Base-by-base conservation (phyloP, 2,888 invertebrate genomes). In the Andricus quercusramuli region DNA sequence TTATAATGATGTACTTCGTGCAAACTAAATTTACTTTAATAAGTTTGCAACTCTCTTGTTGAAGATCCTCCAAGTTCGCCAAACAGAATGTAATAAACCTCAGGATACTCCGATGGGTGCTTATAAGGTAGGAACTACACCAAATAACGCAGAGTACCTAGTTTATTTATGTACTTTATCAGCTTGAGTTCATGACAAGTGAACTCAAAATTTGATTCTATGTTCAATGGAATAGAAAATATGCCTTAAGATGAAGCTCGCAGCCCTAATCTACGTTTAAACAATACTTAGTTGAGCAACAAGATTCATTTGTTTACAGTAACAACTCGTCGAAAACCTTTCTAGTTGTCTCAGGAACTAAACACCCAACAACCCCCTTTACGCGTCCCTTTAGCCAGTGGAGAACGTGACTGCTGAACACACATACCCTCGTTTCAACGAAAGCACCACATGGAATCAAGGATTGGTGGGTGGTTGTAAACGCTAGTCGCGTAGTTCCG, bases 401-500 rank as follows among this genome's bases (percentile, higher is more conserved):
- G 68, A 13, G 22, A 22, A 68, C 68, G 68, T 68, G 68, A 67
- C 67, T 67, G 20, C 67, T 44, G 41, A 67, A 44, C 25, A 47
- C 25, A 68, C 41, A 67, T 22, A 47, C 44, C 25, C 25, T 29
- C 47, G 56, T 44, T 25, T 44, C 47, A 37, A 44, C 22, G 41
- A 25, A 64, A 77, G 37, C 77, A 64, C 77, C 64, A 59, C 44
- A 41, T 62, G 77, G 77, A 77, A 77, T 77, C 77, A 77, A 77
- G 59, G 64, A 64, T 77, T 68, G 68, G 68, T 44, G 56, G 62
- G 37, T 76, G 44, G 37, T 77, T 77, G 77, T 44, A 64, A 77
- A 77, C 64, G 77, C 77, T 59, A 62, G 77, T 77, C 77, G 77
- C 77, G 77, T 77, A 77, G 77, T 77, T 77, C 22, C 44, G 22